These are phyloP conservation scores for Xiphorhynchus erythropygius DNA, from an alignment of 2,797 vertebrate species.

Conservation along the genomic window DNA sequence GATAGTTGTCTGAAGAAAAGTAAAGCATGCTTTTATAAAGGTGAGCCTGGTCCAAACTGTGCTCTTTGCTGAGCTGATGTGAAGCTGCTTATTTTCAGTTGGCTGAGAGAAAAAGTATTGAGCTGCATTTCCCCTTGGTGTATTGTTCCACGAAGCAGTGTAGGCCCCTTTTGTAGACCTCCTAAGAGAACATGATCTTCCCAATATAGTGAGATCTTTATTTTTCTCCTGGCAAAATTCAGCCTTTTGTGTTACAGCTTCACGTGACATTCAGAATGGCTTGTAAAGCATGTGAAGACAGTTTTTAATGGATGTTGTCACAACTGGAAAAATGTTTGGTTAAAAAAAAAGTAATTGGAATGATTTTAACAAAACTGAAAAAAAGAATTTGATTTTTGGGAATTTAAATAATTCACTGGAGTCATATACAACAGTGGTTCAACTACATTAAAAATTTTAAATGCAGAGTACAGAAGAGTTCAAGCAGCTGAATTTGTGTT, in stretches of 20 bases:
- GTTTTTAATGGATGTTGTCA: not conserved
- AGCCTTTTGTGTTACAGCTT: not conserved
- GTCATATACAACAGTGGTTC: not conserved
- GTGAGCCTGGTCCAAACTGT: not conserved
- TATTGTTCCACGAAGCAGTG: not conserved
- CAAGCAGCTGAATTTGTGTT: not conserved
- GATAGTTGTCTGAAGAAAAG: not conserved
- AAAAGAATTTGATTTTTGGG: rapidly evolving
- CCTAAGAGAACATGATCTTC: not conserved
- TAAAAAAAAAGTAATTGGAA: not conserved
- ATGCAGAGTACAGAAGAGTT: not conserved
- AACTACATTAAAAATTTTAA: not conserved
- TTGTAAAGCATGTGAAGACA: not conserved
- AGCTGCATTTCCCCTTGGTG: not conserved
- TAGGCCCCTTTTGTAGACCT: not conserved
- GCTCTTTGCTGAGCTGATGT: not conserved
- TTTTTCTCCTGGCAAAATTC: not conserved
- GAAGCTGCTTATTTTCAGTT: not conserved
- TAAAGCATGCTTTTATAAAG: not conserved
- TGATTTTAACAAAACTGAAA: not conserved
- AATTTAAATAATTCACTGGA: not conserved
- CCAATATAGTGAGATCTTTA: not conserved
- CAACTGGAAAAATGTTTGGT: not conserved
- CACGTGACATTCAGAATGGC: not conserved
- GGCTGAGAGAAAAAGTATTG: not conserved